Evolutionary conservation across 1,140 invertebrate genomes (phyloP).

Genomic region (Drosophila sulfurigaster): DNA sequence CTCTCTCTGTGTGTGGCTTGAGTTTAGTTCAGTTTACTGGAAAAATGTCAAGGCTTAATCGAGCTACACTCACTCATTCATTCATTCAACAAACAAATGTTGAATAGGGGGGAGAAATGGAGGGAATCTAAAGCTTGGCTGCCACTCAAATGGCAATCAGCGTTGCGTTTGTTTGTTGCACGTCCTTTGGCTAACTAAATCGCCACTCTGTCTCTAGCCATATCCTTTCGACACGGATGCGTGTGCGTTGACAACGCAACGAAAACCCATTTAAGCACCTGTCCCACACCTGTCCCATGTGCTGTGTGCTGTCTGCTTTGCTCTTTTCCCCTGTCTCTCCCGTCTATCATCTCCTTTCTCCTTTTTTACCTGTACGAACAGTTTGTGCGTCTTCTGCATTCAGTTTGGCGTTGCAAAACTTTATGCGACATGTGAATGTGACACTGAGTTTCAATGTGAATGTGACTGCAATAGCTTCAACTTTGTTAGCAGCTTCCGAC

Average conservation of each 20-base stretch:
- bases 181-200: constrained; percentile 36
- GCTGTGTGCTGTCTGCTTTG: background rate
- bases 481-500: constrained; percentile 72
- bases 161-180: constrained; percentile 44
- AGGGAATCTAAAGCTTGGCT: constrained; percentile 2
- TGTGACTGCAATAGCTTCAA: constrained; percentile 46
- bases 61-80: constrained; percentile 25
- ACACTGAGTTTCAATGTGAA: background rate
- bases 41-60: constrained; percentile 69
- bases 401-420: constrained; percentile 21
- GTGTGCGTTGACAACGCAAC: constrained; percentile 31
- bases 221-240: constrained; percentile 12
- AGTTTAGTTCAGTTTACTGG: constrained; percentile 4
- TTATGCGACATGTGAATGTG: constrained; percentile 5
- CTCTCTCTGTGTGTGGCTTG: background rate
- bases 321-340: background rate
- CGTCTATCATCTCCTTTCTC: background rate
- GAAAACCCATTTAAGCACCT: constrained; percentile 70
- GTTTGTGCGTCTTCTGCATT: constrained; percentile 11
- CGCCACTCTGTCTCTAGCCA: background rate
- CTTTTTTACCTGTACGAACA: background rate
- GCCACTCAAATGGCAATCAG: constrained; percentile 52
- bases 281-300: background rate
- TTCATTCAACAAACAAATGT: background rate
- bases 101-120: background rate